These are phyloP conservation scores for Hermaeophaga mercurialis DNA, from an alignment of 2,888 invertebrate species.

Conservation along the genomic window DNA sequence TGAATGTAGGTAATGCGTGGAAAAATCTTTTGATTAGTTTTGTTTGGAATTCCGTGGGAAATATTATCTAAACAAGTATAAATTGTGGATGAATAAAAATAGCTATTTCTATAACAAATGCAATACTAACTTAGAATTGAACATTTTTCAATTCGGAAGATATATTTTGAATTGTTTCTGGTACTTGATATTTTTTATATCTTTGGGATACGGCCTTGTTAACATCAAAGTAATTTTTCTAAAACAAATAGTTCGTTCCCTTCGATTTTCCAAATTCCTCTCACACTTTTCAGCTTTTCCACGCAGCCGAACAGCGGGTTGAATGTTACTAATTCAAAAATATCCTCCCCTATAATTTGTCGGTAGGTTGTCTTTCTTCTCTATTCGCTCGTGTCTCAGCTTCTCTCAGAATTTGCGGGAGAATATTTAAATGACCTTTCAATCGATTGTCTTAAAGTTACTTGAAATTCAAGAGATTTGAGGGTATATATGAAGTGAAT, in stretches of 20 bases:
- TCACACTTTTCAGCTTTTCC: slow-evolving; percentile 47
- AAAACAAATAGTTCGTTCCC: neutral
- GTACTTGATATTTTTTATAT: neutral
- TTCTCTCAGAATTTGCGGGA: neutral
- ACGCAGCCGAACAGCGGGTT: slow-evolving; percentile 40
- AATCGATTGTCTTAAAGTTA: slow-evolving; percentile 2
- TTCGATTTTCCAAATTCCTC: slow-evolving; percentile 40
- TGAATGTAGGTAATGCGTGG: slow-evolving; percentile 17
- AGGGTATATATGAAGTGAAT: no score
- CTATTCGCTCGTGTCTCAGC: slow-evolving; percentile 2
- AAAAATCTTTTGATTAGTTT: no score
- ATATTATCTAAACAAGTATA: neutral
- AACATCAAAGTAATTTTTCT: neutral
- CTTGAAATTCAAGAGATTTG: neutral
- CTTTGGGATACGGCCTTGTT: neutral
- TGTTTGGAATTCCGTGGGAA: neutral
- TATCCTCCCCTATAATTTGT: slow-evolving; percentile 45
- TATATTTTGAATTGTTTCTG: neutral
- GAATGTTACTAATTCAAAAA: slow-evolving; percentile 45
- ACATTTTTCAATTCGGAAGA: neutral
- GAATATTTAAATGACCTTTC: slow-evolving; percentile 7
- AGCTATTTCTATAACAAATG: neutral
- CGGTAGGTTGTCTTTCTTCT: slow-evolving; percentile 13
- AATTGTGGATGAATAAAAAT: neutral
- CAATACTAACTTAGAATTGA: no score